Conservation (phyloP, 2,888 invertebrate species). For the Archips xylosteana region DNA sequence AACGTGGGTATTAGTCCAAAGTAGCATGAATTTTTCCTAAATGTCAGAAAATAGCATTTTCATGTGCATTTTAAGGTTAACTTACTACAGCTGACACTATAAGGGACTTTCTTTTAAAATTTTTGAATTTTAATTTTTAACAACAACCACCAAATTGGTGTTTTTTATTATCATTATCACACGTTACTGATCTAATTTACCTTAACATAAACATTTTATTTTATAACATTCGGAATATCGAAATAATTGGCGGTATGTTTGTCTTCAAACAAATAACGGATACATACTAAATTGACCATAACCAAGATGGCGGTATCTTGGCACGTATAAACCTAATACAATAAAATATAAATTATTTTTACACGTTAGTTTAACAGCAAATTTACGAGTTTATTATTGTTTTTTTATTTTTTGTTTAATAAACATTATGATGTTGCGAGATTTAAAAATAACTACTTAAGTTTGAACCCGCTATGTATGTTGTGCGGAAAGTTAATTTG, state of each 20-base stretch:
- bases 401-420: background rate
- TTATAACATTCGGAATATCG: background rate
- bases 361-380: background rate
- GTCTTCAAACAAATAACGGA: constrained; percentile 6
- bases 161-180: background rate
- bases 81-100: no score
- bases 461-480: background rate
- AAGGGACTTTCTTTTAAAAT: no score
- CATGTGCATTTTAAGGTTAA: no score
- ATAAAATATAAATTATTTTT: constrained; percentile 2
- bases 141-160: no score
- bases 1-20: no score
- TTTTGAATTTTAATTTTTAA: no score
- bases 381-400: background rate
- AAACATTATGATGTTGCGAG: background rate
- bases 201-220: constrained; percentile 15
- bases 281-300: background rate
- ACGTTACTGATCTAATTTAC: constrained; percentile 5
- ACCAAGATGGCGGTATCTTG: background rate
- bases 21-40: no score
- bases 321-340: background rate
- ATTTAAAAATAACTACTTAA: no score
- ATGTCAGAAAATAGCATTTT: no score
- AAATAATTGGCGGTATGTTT: constrained; percentile 11
- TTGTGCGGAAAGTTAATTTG: no score